Evolutionary conservation across 2,888 invertebrate genomes (phyloP).

Genomic region (Hofmannophila pseudospretella): DNA sequence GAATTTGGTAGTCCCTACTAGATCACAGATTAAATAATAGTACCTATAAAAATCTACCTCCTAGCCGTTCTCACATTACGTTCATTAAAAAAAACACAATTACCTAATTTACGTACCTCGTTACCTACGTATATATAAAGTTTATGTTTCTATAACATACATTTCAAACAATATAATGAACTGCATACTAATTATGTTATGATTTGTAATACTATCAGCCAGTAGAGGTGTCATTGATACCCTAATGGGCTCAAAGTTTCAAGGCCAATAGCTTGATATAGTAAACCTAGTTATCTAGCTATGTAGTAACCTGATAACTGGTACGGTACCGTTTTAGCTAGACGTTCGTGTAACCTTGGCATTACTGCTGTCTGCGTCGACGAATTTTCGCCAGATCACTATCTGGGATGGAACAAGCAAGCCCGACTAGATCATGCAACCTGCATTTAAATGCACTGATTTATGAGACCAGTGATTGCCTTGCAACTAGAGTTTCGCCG

Average conservation of each 20-base stretch:
- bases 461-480: neutral
- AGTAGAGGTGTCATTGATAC: neutral
- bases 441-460: neutral
- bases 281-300: neutral
- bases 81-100: too few species aligned
- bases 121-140: too few species aligned
- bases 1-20: too few species aligned
- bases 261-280: constrained; percentile 1
- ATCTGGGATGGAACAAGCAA: neutral
- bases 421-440: neutral
- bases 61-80: too few species aligned
- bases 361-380: constrained; percentile 4
- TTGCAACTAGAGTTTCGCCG: neutral
- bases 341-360: constrained; percentile 10
- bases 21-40: too few species aligned
- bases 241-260: constrained; percentile 5
- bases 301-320: too few species aligned
- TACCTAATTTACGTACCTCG: too few species aligned
- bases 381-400: neutral
- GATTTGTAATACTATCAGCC: constrained; percentile 7
- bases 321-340: too few species aligned
- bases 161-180: too few species aligned
- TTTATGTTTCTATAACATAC: too few species aligned
- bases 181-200: too few species aligned
- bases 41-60: too few species aligned